Conservation (phyloP, 2,113 vertebrate species). For the Bucco capensis region DNA sequence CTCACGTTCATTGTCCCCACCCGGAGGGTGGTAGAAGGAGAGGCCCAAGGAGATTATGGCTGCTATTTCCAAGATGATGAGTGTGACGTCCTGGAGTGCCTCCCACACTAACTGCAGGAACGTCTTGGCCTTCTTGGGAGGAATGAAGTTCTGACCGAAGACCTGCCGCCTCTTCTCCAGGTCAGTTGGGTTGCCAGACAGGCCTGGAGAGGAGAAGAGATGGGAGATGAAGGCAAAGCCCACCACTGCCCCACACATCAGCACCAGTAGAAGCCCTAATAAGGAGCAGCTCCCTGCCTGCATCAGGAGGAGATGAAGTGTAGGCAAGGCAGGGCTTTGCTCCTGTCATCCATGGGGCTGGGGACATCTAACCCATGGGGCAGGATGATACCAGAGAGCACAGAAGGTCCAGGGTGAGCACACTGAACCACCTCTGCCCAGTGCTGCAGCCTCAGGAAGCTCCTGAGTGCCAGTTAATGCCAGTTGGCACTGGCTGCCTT, state of each 20-base stretch:
- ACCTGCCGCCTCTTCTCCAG: conserved; percentile 86
- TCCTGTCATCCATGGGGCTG: background rate
- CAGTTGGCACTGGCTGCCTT: background rate
- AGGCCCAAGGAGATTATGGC: conserved; percentile 94
- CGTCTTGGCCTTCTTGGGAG: conserved; percentile 93
- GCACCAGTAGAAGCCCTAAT: rapidly evolving
- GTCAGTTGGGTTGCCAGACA: conserved; percentile 89
- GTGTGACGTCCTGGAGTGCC: conserved; percentile 94
- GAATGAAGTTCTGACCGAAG: conserved; percentile 91
- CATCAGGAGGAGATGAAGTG: rapidly evolving
- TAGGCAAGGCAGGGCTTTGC: background rate
- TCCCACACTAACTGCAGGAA: conserved; percentile 98
- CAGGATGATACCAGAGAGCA: background rate
- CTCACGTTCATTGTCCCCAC: conserved; percentile 83
- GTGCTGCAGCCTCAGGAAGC: background rate
- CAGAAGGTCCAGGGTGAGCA: rapidly evolving
- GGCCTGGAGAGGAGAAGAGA: conserved; percentile 70
- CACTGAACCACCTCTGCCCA: background rate
- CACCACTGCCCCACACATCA: rapidly evolving
- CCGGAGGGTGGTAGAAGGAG: conserved; percentile 92
- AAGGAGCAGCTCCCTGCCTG: background rate
- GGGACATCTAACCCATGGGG: background rate
- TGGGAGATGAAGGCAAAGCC: background rate
- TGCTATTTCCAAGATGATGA: conserved; percentile 95
- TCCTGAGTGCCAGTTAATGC: background rate